A percentile compares a stretch with the other conserved stretches of the same genome.
phyloP scores from a whole-genome alignment of 2,888 invertebrate species.

The Diarsia brunnea region DNA sequence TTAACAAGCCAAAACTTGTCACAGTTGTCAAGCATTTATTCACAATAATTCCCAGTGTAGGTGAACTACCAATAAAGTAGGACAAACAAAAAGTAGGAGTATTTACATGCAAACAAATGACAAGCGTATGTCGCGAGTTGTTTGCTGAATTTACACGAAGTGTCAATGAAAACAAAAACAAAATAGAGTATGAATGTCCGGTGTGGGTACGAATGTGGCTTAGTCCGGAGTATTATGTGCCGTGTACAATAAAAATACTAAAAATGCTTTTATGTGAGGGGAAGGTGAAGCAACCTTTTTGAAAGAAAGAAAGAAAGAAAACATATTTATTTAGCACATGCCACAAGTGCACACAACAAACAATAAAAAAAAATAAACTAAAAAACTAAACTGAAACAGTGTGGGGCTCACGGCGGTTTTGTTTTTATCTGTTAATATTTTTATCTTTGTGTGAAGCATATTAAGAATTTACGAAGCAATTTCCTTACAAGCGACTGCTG shows the following conservation, averaged over 20 bases:
- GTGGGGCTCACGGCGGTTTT: too few species aligned
- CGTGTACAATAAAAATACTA: conserved; percentile 6
- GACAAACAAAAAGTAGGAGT: conserved; percentile 26
- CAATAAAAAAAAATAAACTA: too few species aligned
- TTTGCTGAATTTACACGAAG: conserved; percentile 39
- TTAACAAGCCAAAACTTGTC: not conserved
- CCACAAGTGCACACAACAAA: too few species aligned
- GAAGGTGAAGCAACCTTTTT: too few species aligned
- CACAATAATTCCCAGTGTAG: conserved; percentile 6
- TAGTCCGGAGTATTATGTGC: not conserved
- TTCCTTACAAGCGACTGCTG: too few species aligned
- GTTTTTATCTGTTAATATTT: too few species aligned
- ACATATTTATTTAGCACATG: too few species aligned
- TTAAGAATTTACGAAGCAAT: too few species aligned
- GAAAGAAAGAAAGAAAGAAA: too few species aligned
- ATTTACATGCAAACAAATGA: conserved; percentile 45
- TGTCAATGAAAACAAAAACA: conserved; percentile 47
- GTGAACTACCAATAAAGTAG: conserved; percentile 36
- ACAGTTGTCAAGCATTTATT: conserved; percentile 9
- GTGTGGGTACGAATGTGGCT: conserved; percentile 9
- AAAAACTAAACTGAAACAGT: too few species aligned
- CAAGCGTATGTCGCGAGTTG: conserved; percentile 17
- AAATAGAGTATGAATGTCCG: conserved; percentile 35
- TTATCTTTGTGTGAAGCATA: too few species aligned
- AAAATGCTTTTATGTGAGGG: not conserved